Base-by-base conservation (phyloP, 2,888 invertebrate species). In the Eupithecia inturbata region DNA sequence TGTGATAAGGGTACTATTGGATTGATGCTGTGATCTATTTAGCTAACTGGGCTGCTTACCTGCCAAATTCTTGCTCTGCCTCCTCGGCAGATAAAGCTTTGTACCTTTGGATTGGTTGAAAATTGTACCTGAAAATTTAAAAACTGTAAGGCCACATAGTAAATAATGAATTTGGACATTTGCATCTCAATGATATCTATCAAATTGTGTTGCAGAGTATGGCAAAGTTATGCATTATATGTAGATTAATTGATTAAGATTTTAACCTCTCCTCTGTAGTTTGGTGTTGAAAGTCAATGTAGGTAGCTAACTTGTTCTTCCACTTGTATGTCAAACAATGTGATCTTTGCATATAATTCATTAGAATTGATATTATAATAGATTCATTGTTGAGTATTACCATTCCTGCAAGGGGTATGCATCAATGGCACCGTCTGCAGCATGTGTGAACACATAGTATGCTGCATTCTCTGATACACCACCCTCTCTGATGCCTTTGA, bases 381-480 rank as follows among this genome's bases (percentile, higher is more conserved):
- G 3, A 22, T 53, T 53, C 3, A 6, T n/a, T 53, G n/a, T 33
- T 1, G 28, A 10, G 19, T 36, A 31, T 85, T 85, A 96, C 99
- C 99, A 99, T 91, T 99, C 99, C 72, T 98, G 97, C 12, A 99
- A 95, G 0, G 99, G 99, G 91, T 97, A 98, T 0, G 99, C 99
- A 89, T 99, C 99, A 85, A 99, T 99, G 0, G 97, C 97, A 14
- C 98, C 98, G 90, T 99, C 99, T 0, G 97, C 96, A 1, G 98
- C 98, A 91, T 99, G 99, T 0, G 98, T 98, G 87, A 99, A 99
- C 19, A 99, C 98, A 89, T 99, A 99, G 89, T 99, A 99, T 0
- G 99, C 98, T 0, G 99, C 97, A 90, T 99, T 99, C 89, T 99
- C 99, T 19, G 98, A 97, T 0, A 99, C 98, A 31, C 99, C 99